These are phyloP conservation scores for Melanotaenia parkinsoni DNA, from an alignment of 2,797 vertebrate genomes.

Conservation along the genomic window DNA sequence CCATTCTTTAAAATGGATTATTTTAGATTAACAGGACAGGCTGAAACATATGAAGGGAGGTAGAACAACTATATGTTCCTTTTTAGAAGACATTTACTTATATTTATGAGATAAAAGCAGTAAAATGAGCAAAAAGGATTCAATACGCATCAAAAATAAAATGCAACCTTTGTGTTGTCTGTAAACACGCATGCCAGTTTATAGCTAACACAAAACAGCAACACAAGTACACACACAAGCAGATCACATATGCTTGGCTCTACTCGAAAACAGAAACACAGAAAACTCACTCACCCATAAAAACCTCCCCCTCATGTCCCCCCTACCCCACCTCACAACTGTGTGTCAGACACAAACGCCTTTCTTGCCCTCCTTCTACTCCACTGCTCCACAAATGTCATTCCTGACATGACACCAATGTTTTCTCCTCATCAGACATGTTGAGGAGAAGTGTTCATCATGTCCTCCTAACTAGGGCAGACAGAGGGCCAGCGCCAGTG, in stretches of 20 bases:
- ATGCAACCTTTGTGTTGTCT: neutral
- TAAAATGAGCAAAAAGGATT: slow-evolving; percentile 1
- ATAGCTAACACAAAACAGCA: neutral
- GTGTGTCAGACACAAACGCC: slow-evolving; percentile 12
- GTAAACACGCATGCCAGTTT: slow-evolving; percentile 1
- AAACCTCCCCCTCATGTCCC: neutral
- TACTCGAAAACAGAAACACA: slow-evolving; percentile 40
- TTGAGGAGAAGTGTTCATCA: slow-evolving; percentile 54
- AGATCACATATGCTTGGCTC: slow-evolving; percentile 60
- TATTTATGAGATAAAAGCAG: neutral
- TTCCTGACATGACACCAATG: slow-evolving; percentile 73
- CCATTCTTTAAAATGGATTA: neutral
- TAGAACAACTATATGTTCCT: neutral
- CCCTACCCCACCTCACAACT: slow-evolving; percentile 4
- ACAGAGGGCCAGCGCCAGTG: slow-evolving; percentile 49
- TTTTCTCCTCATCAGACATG: slow-evolving; percentile 54
- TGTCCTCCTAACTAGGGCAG: slow-evolving; percentile 64
- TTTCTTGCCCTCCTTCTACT: slow-evolving; percentile 74
- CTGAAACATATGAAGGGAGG: neutral
- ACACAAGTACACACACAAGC: slow-evolving; percentile 15
- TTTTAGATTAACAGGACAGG: slow-evolving; percentile 2
- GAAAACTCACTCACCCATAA: slow-evolving; percentile 60
- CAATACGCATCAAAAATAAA: neutral
- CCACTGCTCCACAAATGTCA: slow-evolving; percentile 67
- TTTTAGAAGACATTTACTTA: neutral